These are phyloP conservation scores for Cottoperca gobio DNA, from an alignment of 2,797 vertebrate species.

Conservation along the genomic window DNA sequence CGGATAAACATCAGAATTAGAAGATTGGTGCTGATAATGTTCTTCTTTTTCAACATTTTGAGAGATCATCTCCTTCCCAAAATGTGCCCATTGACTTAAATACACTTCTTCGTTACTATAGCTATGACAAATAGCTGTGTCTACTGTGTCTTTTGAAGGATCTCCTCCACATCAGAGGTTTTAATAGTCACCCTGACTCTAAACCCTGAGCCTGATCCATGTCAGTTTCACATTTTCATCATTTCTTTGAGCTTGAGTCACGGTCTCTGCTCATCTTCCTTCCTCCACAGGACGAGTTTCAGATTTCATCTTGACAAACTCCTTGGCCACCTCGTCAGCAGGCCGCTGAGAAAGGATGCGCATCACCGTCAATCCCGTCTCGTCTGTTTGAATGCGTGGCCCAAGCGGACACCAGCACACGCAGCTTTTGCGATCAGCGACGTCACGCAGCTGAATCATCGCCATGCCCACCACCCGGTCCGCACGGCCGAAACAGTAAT, in stretches of 20 bases:
- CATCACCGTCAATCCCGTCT: conserved; percentile 93
- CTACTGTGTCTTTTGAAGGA: not conserved
- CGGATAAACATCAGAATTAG: not conserved
- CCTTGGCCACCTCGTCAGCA: conserved; percentile 95
- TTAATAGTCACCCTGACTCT: conserved; percentile 1
- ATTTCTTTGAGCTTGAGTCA: not conserved
- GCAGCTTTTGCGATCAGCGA: conserved; percentile 92
- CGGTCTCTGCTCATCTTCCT: conserved; percentile 85
- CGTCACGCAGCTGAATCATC: conserved; percentile 92
- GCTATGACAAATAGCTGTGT: not conserved
- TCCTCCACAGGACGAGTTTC: conserved; percentile 93
- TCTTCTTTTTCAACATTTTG: not conserved
- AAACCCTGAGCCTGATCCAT: not conserved
- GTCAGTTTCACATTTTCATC: not conserved
- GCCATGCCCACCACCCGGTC: conserved; percentile 93
- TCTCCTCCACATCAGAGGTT: not conserved
- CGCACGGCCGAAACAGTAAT: conserved; percentile 97
- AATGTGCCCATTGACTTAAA: not conserved
- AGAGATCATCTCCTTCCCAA: not conserved
- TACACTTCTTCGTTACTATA: not conserved
- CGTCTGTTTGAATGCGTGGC: conserved; percentile 89
- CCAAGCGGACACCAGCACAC: conserved; percentile 97
- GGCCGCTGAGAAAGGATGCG: conserved; percentile 95
- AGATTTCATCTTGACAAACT: conserved; percentile 95
- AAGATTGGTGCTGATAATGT: not conserved